Conservation (phyloP, 2,888 invertebrate genomes). For the Auanema freiburgensis region DNA sequence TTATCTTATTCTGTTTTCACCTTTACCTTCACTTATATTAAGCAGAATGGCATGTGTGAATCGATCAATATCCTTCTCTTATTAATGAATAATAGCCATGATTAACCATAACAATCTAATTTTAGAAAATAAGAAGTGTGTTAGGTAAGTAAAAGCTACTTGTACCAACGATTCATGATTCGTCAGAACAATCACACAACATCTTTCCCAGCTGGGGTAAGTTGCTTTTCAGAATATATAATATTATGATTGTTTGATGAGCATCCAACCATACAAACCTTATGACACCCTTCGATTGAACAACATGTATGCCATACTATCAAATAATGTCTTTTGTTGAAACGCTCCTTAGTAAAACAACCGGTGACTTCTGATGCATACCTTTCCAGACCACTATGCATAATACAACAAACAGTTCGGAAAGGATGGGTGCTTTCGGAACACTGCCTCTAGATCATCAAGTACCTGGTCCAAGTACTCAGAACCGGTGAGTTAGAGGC, state of each 20-base stretch:
- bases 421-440: constrained; percentile 43
- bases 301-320: neutral
- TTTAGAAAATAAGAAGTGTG: too few relatives aligned
- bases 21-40: too few relatives aligned
- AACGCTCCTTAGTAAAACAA: neutral
- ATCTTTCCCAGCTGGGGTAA: constrained; percentile 28
- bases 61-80: too few relatives aligned
- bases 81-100: too few relatives aligned
- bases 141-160: too few relatives aligned
- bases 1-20: too few relatives aligned
- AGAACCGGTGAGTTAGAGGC: too few relatives aligned
- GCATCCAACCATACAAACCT: neutral
- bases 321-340: neutral
- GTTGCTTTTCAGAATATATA: constrained; percentile 5
- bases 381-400: neutral
- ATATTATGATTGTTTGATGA: neutral
- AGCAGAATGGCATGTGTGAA: too few relatives aligned
- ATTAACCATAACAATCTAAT: too few relatives aligned
- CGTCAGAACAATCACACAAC: constrained; percentile 4
- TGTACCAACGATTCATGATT: too few relatives aligned
- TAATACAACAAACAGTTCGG: constrained; percentile 25
- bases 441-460: constrained; percentile 24
- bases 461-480: too few relatives aligned
- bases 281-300: neutral
- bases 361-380: neutral